Percentiles rank a stretch among this genome's conserved stretches.
Evolutionary conservation across 2,113 vertebrate genomes (phyloP).

Genomic region (Gavialis gangeticus): DNA sequence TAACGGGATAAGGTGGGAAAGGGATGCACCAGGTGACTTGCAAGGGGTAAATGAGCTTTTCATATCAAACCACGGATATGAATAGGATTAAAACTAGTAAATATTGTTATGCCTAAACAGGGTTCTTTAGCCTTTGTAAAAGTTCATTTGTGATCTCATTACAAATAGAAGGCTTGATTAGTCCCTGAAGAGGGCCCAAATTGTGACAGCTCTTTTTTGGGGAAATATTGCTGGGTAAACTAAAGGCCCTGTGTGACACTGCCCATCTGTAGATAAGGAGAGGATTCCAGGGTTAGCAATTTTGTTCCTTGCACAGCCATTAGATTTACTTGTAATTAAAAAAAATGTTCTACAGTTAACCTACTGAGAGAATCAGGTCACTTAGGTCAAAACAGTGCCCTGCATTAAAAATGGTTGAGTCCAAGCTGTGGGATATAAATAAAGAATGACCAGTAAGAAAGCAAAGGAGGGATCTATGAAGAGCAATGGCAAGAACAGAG

Average conservation of each 20-base stretch:
- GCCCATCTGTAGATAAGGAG: not conserved
- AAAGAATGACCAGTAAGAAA: not conserved
- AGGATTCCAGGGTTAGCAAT: not conserved
- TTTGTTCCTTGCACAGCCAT: not conserved
- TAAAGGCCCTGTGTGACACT: not conserved
- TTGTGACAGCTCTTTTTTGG: not conserved
- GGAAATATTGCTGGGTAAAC: not conserved
- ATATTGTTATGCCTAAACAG: not conserved
- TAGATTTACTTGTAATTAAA: not conserved
- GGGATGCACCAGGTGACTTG: not conserved
- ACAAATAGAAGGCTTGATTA: not conserved
- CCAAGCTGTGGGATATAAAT: not conserved
- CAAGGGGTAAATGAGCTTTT: not conserved
- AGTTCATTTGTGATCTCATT: not conserved
- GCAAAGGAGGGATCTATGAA: not conserved
- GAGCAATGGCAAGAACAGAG: not conserved
- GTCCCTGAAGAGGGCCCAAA: not conserved
- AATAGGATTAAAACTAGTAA: not conserved
- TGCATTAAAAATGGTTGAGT: not conserved
- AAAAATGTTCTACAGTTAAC: not conserved
- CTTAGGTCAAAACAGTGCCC: rapidly evolving
- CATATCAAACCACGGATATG: not conserved
- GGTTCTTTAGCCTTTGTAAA: not conserved
- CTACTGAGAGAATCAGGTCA: not conserved
- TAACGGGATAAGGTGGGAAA: not conserved